Conservation (phyloP, 2,888 invertebrate genomes). For the Emesis castigata region DNA sequence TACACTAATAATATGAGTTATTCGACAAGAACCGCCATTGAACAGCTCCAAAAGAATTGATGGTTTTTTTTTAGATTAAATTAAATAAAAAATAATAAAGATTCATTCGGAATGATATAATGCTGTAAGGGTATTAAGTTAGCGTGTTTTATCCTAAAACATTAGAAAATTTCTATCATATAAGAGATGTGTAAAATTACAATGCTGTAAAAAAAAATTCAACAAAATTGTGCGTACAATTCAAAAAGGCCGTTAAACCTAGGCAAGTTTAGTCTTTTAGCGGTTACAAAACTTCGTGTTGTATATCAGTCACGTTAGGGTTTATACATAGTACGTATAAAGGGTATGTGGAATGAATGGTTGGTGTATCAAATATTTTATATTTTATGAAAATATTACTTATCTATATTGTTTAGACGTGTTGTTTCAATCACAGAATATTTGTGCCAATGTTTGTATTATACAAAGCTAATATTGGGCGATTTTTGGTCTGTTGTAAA, state of each 20-base stretch:
- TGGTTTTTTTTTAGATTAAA: too few relatives aligned
- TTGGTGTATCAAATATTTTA: conserved; percentile 78
- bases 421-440: conserved; percentile 44
- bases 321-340: conserved; percentile 72
- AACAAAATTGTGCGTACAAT: conserved; percentile 72
- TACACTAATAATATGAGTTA: too few relatives aligned
- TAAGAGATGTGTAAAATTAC: conserved; percentile 69
- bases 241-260: conserved; percentile 64
- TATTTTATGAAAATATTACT: conserved; percentile 51
- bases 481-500: not conserved
- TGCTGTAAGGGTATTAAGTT: not conserved
- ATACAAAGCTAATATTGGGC: not conserved
- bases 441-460: conserved; percentile 1
- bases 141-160: not conserved
- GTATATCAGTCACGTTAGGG: conserved; percentile 73
- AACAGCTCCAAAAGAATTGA: too few relatives aligned
- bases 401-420: conserved; percentile 40
- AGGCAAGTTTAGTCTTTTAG: conserved; percentile 56
- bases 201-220: conserved; percentile 71
- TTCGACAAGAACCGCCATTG: too few relatives aligned
- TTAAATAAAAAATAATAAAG: too few relatives aligned
- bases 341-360: conserved; percentile 78
- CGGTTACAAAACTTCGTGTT: conserved; percentile 41
- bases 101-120: too few relatives aligned
- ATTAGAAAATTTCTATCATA: conserved; percentile 30